Base-by-base conservation (phyloP, 2,888 invertebrate species). In the Drosophila atroscutellata region DNA sequence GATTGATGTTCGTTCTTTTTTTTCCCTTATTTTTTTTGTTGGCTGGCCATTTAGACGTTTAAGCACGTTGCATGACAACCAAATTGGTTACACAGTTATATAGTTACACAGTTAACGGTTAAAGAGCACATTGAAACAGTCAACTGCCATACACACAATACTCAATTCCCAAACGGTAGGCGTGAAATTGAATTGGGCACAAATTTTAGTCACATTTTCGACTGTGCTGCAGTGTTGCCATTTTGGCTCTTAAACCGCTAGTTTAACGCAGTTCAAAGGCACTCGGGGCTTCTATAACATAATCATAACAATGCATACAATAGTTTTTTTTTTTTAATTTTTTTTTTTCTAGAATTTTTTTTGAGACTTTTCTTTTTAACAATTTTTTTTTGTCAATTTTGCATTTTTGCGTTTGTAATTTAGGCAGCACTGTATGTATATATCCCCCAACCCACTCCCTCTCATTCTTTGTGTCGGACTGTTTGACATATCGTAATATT, bases 401-500 rank as follows among this genome's bases (percentile, higher is more conserved):
- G n/a, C 20, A 13, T 56, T 8, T 15, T 52, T 8, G 26, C 26
- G 7, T n/a, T 37, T 36, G 2, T 7, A 55, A 28, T 37, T 1
- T 28, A 15, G 15, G 37, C 55, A 55, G n/a, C 37, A 18, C 32
- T 18, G 18, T 39, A 15, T 57, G 26, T 32, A 20, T 54, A 3
- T 30, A 11, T 32, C 11, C 50, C 28, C 47, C 24, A 47, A 9
- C 20, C 3, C 20, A 20, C 11, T 20, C 6, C 18, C 13, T 18
- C 28, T 9, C 30, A 26, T 13, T 3, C 15, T 20, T 37, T 28
- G 30, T 28, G 37, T n/a, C 54, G 26, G n/a, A 28, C 37, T 30
- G 39, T 39, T 32, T 60, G 60, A 24, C 65, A 58, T 61, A 74
- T 52, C 59, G 83, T 66, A 71, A 89, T 79, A 84, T 89, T 86